phyloP scores from a whole-genome alignment of 2,888 invertebrate genomes.

The Trypoxylon attenuatum region DNA sequence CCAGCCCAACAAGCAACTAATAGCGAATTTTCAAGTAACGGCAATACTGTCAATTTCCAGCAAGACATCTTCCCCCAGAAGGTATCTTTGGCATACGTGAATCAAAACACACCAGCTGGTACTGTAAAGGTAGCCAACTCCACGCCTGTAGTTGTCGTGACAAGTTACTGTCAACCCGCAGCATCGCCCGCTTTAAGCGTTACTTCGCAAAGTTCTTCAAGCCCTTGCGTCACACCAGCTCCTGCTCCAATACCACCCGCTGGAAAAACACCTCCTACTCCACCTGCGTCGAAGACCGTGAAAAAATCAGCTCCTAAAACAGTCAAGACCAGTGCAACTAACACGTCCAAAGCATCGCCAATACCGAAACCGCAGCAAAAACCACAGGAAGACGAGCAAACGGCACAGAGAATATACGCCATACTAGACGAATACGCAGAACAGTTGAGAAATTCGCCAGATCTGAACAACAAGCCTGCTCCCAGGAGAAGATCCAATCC shows the following conservation, averaged over 20 bases:
- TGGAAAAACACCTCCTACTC: constrained; percentile 75
- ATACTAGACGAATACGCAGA: constrained; percentile 88
- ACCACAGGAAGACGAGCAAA: constrained; percentile 87
- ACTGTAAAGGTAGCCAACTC: constrained; percentile 73
- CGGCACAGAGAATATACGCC: constrained; percentile 86
- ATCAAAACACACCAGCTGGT: constrained; percentile 67
- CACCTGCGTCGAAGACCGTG: constrained; percentile 66
- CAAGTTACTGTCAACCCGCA: constrained; percentile 77
- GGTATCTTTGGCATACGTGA: constrained; percentile 77
- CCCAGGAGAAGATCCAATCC: constrained; percentile 85
- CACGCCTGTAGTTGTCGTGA: constrained; percentile 77
- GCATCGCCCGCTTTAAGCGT: constrained; percentile 78
- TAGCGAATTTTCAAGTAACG: constrained; percentile 61
- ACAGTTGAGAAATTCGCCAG: constrained; percentile 86
- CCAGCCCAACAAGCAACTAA: constrained; percentile 54
- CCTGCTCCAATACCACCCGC: constrained; percentile 74
- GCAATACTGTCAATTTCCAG: constrained; percentile 59
- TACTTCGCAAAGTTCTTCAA: constrained; percentile 78
- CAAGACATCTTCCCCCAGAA: constrained; percentile 73
- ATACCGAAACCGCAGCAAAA: constrained; percentile 83
- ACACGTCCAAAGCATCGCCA: constrained; percentile 80
- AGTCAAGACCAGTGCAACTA: constrained; percentile 78
- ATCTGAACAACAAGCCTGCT: constrained; percentile 87
- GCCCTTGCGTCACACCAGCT: constrained; percentile 78
- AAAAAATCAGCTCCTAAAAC: constrained; percentile 77